These are phyloP conservation scores for Xyliphius kryptos DNA, from an alignment of 2,113 vertebrate genomes.

Conservation along the genomic window DNA sequence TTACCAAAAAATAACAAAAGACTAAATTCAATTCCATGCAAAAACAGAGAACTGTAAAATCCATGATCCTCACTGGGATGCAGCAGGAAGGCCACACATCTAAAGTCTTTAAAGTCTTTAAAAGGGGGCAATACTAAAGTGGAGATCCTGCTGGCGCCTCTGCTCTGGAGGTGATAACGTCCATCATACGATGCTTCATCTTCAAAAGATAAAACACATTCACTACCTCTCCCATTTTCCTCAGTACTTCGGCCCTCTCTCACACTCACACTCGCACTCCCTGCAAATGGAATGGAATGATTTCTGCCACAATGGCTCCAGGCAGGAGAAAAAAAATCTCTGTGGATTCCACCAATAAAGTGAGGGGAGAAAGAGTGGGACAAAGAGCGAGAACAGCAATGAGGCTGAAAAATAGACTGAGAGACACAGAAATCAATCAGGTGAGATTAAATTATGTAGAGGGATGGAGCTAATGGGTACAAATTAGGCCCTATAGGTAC, in stretches of 20 bases:
- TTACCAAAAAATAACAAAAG: slow-evolving; percentile 41
- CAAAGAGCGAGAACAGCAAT: slow-evolving; percentile 13
- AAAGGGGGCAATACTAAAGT: slow-evolving; percentile 30
- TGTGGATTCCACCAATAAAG: slow-evolving; percentile 22
- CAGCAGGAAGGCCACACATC: slow-evolving; percentile 49
- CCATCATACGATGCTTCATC: slow-evolving; percentile 49
- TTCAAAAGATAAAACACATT: slow-evolving; percentile 47
- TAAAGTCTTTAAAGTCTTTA: not conserved
- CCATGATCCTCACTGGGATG: slow-evolving; percentile 42
- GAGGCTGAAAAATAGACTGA: slow-evolving; percentile 8
- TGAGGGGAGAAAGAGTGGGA: slow-evolving; percentile 10
- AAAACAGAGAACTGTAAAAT: slow-evolving; percentile 57
- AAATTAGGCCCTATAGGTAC: not conserved
- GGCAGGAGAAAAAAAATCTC: slow-evolving; percentile 20
- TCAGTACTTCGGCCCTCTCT: not conserved
- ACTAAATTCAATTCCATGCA: slow-evolving; percentile 64
- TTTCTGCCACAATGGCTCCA: slow-evolving; percentile 20
- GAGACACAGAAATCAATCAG: slow-evolving; percentile 11
- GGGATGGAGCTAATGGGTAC: slow-evolving; percentile 32
- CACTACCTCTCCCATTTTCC: slow-evolving; percentile 1
- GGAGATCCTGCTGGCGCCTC: slow-evolving; percentile 50
- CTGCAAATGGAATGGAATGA: slow-evolving; percentile 14
- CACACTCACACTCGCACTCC: not conserved
- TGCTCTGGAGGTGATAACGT: slow-evolving; percentile 50
- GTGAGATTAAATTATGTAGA: slow-evolving; percentile 20